phyloP scores from a whole-genome alignment of 2,797 vertebrate genomes.

The Onychomys torridus region DNA sequence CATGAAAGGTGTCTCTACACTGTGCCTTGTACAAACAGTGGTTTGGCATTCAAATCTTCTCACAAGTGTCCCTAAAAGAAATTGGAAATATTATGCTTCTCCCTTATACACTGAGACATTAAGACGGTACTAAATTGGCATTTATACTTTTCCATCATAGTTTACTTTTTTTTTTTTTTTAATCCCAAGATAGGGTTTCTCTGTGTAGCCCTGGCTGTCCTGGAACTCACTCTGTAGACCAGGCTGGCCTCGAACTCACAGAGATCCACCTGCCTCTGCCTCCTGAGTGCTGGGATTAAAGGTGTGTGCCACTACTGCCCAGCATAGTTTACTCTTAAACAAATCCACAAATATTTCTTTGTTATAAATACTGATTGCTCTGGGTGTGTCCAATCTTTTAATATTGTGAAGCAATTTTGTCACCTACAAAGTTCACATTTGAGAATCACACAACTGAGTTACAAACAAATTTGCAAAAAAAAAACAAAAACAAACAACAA shows the following conservation, averaged over 20 bases:
- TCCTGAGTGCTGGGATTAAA: not conserved
- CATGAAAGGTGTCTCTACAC: not conserved
- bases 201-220: not conserved
- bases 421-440: not conserved
- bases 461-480: no score
- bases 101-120: not conserved
- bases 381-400: not conserved
- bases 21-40: not conserved
- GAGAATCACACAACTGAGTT: not conserved
- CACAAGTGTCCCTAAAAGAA: conserved; percentile 13
- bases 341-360: not conserved
- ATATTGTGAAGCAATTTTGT: not conserved
- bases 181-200: not conserved
- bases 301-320: not conserved
- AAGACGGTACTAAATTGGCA: conserved; percentile 17
- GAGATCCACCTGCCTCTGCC: not conserved
- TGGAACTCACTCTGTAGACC: not conserved
- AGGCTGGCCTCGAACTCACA: not conserved
- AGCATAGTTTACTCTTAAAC: not conserved
- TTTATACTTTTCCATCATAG: not conserved
- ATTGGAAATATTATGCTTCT: conserved; percentile 38
- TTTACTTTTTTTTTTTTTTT: not conserved
- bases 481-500: no score
- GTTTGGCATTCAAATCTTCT: conserved; percentile 20
- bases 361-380: conserved; percentile 29